phyloP scores from a whole-genome alignment of 2,113 vertebrate genomes.

The Motacilla alba region DNA sequence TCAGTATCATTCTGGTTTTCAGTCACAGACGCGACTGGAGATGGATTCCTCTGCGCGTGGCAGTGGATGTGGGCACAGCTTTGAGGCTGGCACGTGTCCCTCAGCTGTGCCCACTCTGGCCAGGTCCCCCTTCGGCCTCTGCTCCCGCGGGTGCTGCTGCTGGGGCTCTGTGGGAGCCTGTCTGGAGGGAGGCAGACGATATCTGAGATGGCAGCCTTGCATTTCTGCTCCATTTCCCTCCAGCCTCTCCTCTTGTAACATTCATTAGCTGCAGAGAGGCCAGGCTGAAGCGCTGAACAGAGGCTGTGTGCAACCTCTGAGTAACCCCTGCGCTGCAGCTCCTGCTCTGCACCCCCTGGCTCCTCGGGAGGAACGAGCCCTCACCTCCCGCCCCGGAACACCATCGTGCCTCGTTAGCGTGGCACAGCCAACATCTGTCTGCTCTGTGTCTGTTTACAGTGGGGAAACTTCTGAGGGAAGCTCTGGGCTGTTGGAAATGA shows the following conservation, averaged over 20 bases:
- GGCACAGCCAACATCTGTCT: neutral
- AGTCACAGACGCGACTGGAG: rapidly evolving
- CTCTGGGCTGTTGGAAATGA: slow-evolving; percentile 13
- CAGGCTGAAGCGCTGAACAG: neutral
- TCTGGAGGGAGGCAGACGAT: neutral
- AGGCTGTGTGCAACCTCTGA: neutral
- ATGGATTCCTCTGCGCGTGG: rapidly evolving
- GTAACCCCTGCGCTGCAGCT: neutral
- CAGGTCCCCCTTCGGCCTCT: rapidly evolving
- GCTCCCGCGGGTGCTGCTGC: neutral
- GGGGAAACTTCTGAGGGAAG: slow-evolving; percentile 37
- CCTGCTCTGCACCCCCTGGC: neutral
- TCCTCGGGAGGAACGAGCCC: neutral
- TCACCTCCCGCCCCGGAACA: neutral
- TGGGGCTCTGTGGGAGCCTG: neutral
- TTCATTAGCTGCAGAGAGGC: neutral
- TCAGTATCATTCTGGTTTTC: rapidly evolving
- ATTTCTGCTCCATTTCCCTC: slow-evolving; percentile 27
- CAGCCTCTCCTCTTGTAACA: slow-evolving; percentile 9
- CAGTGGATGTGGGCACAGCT: neutral
- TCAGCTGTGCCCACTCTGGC: rapidly evolving
- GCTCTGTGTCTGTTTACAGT: neutral
- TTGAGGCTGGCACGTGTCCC: rapidly evolving
- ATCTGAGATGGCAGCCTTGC: neutral
- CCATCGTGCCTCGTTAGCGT: neutral